phyloP scores from a whole-genome alignment of 2,113 vertebrate species.

The Garra rufa region DNA sequence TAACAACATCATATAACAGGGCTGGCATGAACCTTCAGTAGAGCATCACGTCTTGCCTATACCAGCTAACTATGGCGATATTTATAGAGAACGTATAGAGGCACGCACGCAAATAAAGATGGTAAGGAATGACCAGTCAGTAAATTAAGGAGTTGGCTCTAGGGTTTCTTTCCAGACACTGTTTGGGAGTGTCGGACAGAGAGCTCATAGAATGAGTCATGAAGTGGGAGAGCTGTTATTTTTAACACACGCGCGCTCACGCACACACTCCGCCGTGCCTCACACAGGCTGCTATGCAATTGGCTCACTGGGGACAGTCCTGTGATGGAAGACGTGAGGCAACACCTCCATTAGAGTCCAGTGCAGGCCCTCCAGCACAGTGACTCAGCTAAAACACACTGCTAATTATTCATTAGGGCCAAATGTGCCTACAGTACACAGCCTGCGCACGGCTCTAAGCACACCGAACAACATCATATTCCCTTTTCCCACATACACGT shows the following conservation, averaged over 20 bases:
- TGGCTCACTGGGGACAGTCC: slow-evolving; percentile 53
- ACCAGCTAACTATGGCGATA: slow-evolving; percentile 9
- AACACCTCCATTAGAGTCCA: slow-evolving; percentile 60
- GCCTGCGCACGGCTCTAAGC: slow-evolving; percentile 35
- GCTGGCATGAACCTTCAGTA: slow-evolving; percentile 15
- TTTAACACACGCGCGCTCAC: slow-evolving; percentile 46
- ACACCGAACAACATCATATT: slow-evolving; percentile 39
- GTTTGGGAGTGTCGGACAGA: slow-evolving; percentile 59
- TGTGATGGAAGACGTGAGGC: slow-evolving; percentile 46
- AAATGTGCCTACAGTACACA: slow-evolving; percentile 51
- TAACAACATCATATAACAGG: slow-evolving; percentile 40
- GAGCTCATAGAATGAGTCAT: slow-evolving; percentile 59
- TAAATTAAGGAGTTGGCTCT: slow-evolving; percentile 59
- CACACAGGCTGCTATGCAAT: slow-evolving; percentile 44
- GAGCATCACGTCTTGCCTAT: slow-evolving; percentile 19
- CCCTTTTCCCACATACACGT: slow-evolving; percentile 23
- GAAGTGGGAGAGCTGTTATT: slow-evolving; percentile 64
- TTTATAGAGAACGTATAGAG: slow-evolving; percentile 15
- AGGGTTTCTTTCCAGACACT: slow-evolving; percentile 62
- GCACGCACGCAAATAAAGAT: slow-evolving; percentile 15
- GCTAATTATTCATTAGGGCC: slow-evolving; percentile 60
- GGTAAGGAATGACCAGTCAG: slow-evolving; percentile 53
- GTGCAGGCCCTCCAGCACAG: slow-evolving; percentile 43
- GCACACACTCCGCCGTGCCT: slow-evolving; percentile 38
- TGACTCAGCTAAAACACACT: slow-evolving; percentile 60